These are phyloP conservation scores for Oreocharis arfaki DNA, from an alignment of 2,113 vertebrate genomes.

Conservation along the genomic window DNA sequence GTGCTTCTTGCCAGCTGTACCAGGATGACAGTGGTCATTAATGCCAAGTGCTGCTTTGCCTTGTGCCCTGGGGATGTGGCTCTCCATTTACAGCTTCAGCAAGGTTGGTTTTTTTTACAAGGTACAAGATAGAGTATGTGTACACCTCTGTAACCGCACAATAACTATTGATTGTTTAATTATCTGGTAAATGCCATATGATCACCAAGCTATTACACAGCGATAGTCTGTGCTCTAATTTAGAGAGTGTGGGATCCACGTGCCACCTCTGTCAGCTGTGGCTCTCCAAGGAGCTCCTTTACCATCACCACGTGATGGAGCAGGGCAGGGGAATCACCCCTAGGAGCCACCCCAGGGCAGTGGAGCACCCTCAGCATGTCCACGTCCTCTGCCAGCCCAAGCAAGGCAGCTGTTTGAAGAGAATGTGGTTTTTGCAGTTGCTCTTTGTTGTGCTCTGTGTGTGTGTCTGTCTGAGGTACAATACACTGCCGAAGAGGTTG, in stretches of 20 bases:
- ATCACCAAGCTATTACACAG: neutral
- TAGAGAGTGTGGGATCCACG: neutral
- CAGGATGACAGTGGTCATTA: neutral
- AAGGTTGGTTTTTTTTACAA: neutral
- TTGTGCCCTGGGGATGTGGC: neutral
- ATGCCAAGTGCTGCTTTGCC: neutral
- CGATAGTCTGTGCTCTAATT: neutral
- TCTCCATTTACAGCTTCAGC: neutral
- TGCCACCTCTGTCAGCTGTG: neutral
- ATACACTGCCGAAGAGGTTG: neutral
- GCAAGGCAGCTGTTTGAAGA: neutral
- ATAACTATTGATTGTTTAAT: constrained; percentile 59
- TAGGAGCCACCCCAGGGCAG: neutral
- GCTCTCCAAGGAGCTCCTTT: neutral
- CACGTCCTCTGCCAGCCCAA: neutral
- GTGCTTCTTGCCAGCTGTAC: neutral
- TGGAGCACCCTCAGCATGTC: neutral
- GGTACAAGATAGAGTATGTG: neutral
- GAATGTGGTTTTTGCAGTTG: accelerated
- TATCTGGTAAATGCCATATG: constrained; percentile 49
- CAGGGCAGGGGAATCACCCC: neutral
- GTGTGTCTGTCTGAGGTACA: neutral
- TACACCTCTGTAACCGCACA: constrained; percentile 14
- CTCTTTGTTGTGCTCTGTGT: neutral
- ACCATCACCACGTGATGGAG: neutral